A percentile compares a stretch with the other conserved stretches of the same genome.
phyloP scores from a whole-genome alignment of 2,113 vertebrate species.

The Mesoclemmys tuberculata region DNA sequence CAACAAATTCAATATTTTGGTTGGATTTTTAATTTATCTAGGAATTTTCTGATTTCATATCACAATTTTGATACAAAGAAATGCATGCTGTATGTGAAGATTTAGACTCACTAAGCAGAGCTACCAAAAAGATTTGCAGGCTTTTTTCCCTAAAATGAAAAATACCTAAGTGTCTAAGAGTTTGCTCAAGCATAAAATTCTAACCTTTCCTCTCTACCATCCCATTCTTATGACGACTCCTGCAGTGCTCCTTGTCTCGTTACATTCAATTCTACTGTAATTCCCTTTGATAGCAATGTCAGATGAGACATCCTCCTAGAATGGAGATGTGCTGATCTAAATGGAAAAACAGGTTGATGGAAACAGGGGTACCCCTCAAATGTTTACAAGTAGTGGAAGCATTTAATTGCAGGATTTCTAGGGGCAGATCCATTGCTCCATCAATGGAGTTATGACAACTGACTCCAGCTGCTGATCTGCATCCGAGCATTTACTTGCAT shows the following conservation, averaged over 20 bases:
- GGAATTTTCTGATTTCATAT: neutral
- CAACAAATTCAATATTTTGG: neutral
- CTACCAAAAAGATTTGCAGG: neutral
- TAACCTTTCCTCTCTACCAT: accelerated
- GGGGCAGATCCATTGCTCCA: neutral
- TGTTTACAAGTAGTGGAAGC: accelerated
- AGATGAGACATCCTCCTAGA: accelerated
- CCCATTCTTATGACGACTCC: neutral
- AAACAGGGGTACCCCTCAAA: accelerated
- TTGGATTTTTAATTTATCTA: neutral
- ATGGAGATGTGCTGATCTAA: accelerated
- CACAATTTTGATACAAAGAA: neutral
- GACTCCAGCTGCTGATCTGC: neutral
- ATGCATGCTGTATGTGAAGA: accelerated
- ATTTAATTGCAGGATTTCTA: neutral
- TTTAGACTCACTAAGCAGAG: neutral
- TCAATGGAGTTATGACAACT: neutral
- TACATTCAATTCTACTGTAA: neutral
- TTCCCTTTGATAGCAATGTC: accelerated
- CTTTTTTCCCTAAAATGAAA: neutral
- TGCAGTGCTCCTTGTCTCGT: neutral
- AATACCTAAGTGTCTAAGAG: neutral
- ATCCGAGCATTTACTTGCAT: accelerated
- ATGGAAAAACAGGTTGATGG: neutral
- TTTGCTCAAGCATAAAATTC: neutral